These are phyloP conservation scores for Achlya flavicornis DNA, from an alignment of 2,888 invertebrate species.

Conservation along the genomic window DNA sequence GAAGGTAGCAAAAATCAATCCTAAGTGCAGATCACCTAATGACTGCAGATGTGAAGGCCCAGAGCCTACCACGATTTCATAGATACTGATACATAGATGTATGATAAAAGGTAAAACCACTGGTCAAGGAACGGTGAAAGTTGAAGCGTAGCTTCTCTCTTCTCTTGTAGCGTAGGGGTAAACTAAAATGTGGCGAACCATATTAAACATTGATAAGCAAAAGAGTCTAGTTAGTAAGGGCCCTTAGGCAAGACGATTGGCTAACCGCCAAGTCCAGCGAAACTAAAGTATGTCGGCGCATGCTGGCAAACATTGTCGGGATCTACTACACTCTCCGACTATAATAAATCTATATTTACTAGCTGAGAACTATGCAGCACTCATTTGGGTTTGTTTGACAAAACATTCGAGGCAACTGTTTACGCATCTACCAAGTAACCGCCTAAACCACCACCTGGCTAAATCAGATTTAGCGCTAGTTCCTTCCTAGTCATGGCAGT, in stretches of 20 bases:
- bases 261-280: constrained; percentile 21
- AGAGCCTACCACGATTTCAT: too few relatives aligned
- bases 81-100: too few relatives aligned
- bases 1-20: too few relatives aligned
- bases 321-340: constrained; percentile 36
- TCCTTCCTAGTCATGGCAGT: not conserved
- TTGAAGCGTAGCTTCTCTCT: too few relatives aligned
- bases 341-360: constrained; percentile 53
- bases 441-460: not conserved
- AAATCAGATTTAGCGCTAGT: not conserved
- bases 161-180: too few relatives aligned
- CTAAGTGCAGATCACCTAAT: too few relatives aligned
- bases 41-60: too few relatives aligned
- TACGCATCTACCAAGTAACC: not conserved
- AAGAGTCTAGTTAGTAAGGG: constrained; percentile 6
- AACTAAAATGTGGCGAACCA: too few relatives aligned
- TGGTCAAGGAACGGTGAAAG: too few relatives aligned
- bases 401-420: constrained; percentile 22
- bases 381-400: constrained; percentile 31
- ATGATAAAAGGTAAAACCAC: too few relatives aligned
- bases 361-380: constrained; percentile 30
- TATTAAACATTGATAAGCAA: constrained; percentile 7
- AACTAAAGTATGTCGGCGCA: constrained; percentile 31
- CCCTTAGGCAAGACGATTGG: constrained; percentile 25
- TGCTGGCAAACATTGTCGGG: constrained; percentile 43